A percentile compares a stretch with the other conserved stretches of the same genome.
phyloP scores from a whole-genome alignment of 2,113 vertebrate species.

The Nesoenas mayeri region DNA sequence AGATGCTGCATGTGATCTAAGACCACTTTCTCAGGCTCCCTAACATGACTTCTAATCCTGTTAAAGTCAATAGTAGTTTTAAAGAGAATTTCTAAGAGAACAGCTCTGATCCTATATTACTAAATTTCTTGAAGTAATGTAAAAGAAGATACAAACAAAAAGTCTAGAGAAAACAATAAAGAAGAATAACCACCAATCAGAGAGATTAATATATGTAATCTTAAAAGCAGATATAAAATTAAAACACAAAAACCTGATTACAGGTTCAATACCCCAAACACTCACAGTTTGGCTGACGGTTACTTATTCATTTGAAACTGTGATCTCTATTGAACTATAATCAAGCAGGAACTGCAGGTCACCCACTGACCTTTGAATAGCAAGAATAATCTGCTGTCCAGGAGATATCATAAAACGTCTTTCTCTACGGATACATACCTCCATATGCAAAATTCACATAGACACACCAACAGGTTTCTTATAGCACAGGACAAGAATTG shows the following conservation, averaged over 20 bases:
- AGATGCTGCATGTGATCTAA: background rate
- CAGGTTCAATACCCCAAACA: background rate
- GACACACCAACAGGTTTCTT: background rate
- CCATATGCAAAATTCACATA: background rate
- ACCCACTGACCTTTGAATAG: background rate
- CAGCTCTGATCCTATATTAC: background rate
- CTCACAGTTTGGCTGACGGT: background rate
- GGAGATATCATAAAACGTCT: background rate
- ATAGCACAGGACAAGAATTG: background rate
- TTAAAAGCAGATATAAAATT: background rate
- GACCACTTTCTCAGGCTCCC: background rate
- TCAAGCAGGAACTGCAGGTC: slow-evolving; percentile 3
- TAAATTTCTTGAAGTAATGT: background rate
- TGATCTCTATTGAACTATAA: background rate
- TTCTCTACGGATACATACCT: background rate
- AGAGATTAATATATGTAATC: background rate
- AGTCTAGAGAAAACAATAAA: background rate
- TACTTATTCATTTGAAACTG: background rate
- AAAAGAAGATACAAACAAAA: background rate
- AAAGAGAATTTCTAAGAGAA: slow-evolving; percentile 26
- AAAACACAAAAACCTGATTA: background rate
- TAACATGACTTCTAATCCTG: background rate
- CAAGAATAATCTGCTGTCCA: background rate
- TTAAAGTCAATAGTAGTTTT: slow-evolving; percentile 9
- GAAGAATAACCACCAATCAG: background rate